These are phyloP conservation scores for Notoglanidium macrostoma DNA, from an alignment of 2,797 vertebrate genomes.

Conservation along the genomic window DNA sequence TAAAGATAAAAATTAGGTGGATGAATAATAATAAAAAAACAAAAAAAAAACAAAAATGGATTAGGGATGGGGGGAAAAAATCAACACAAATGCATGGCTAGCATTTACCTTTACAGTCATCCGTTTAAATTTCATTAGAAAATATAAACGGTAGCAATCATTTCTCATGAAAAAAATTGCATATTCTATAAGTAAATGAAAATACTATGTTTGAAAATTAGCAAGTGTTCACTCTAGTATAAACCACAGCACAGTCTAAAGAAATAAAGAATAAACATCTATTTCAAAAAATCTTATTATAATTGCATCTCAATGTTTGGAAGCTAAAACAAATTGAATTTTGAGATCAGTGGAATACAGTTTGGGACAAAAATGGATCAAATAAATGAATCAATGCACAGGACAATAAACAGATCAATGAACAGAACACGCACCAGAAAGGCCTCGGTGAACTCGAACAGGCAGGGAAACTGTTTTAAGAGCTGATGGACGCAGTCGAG, in stretches of 20 bases:
- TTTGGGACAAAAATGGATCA: neutral
- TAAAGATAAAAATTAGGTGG: too few relatives aligned
- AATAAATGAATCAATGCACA: neutral
- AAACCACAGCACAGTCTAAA: neutral
- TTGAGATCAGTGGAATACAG: neutral
- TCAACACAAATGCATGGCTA: neutral
- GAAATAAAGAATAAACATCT: neutral
- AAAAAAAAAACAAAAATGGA: neutral
- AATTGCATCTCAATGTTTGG: neutral
- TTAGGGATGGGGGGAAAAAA: neutral
- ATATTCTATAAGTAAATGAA: neutral
- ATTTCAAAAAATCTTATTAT: neutral
- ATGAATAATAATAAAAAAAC: neutral
- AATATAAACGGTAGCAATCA: neutral
- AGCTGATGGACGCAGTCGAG: slow-evolving; percentile 96
- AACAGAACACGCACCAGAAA: slow-evolving; percentile 84
- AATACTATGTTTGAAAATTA: neutral
- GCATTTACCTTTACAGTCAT: neutral
- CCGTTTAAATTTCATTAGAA: neutral
- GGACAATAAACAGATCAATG: neutral
- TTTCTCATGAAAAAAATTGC: neutral
- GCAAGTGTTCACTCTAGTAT: neutral
- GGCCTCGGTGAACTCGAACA: slow-evolving; percentile 97
- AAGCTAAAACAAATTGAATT: neutral
- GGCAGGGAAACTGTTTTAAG: slow-evolving; percentile 96